Conservation (phyloP, 2,797 vertebrate genomes). For the Lagodon rhomboides region DNA sequence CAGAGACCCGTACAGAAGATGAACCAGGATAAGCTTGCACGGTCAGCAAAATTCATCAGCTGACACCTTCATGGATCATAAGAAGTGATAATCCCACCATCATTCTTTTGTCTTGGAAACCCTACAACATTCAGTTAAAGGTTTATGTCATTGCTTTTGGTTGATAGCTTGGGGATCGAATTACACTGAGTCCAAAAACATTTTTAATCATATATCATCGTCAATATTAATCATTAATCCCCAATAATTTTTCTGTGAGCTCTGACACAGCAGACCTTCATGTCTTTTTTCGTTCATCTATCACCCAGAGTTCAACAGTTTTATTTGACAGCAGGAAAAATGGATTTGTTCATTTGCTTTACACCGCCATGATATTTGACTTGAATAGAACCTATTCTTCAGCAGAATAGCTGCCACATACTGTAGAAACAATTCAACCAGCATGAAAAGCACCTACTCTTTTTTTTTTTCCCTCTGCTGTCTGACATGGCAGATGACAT, state of each 20-base stretch:
- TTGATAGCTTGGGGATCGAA: constrained; percentile 25
- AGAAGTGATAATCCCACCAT: constrained; percentile 42
- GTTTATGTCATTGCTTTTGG: constrained; percentile 23
- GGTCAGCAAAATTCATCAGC: constrained; percentile 37
- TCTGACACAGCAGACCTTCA: constrained; percentile 35
- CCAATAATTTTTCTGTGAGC: constrained; percentile 1
- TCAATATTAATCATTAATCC: constrained; percentile 36
- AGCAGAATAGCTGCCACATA: constrained; percentile 43
- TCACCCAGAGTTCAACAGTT: constrained; percentile 44
- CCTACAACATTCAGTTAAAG: constrained; percentile 18
- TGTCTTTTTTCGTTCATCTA: constrained; percentile 38
- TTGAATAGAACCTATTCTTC: constrained; percentile 58
- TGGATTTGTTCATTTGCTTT: constrained; percentile 61
- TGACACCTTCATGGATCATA: constrained; percentile 17
- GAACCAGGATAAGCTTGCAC: constrained; percentile 12
- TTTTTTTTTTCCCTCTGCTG: constrained; percentile 29
- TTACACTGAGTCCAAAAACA: constrained; percentile 19
- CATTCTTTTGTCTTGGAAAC: constrained; percentile 38
- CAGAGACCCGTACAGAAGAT: constrained; percentile 2
- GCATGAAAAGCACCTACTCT: constrained; percentile 35
- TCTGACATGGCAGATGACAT: constrained; percentile 55
- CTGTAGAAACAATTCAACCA: constrained; percentile 58
- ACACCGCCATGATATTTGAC: constrained; percentile 52
- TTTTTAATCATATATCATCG: constrained; percentile 42
- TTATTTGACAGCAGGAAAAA: constrained; percentile 64